These are phyloP conservation scores for Phyllostomus discolor DNA, from an alignment of 2,113 vertebrate genomes.

Conservation along the genomic window DNA sequence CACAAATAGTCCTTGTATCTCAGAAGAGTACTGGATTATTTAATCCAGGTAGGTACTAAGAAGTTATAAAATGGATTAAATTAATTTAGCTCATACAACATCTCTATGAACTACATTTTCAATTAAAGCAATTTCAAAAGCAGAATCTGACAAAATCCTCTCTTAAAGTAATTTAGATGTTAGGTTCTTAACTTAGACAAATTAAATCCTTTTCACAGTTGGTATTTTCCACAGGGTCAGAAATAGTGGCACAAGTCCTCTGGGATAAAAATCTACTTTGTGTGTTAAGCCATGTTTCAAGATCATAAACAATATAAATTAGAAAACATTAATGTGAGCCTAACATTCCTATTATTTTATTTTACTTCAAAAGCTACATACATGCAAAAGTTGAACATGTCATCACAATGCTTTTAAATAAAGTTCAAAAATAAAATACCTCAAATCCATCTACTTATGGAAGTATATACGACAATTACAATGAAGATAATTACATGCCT, in stretches of 20 bases:
- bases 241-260: slow-evolving; percentile 36
- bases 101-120: slow-evolving; percentile 51
- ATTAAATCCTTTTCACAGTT: slow-evolving; percentile 48
- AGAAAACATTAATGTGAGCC: slow-evolving; percentile 33
- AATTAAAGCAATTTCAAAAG: slow-evolving; percentile 68
- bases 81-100: slow-evolving; percentile 43
- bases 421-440: slow-evolving; percentile 62
- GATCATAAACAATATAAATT: slow-evolving; percentile 14
- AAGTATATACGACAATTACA: slow-evolving; percentile 61
- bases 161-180: slow-evolving; percentile 43
- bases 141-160: slow-evolving; percentile 66
- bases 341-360: slow-evolving; percentile 56
- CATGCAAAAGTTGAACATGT: slow-evolving; percentile 56
- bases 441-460: slow-evolving; percentile 58
- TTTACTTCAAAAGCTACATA: slow-evolving; percentile 63
- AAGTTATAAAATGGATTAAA: slow-evolving; percentile 59
- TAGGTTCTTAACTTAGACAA: slow-evolving; percentile 49
- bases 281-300: not conserved
- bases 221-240: slow-evolving; percentile 34
- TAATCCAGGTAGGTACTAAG: slow-evolving; percentile 50
- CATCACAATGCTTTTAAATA: slow-evolving; percentile 66
- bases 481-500: slow-evolving; percentile 28
- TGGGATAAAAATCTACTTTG: slow-evolving; percentile 16
- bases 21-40: slow-evolving; percentile 23
- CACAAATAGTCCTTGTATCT: slow-evolving; percentile 4